phyloP scores from a whole-genome alignment of 2,797 vertebrate genomes.

The Phrynocephalus guinanensis region DNA sequence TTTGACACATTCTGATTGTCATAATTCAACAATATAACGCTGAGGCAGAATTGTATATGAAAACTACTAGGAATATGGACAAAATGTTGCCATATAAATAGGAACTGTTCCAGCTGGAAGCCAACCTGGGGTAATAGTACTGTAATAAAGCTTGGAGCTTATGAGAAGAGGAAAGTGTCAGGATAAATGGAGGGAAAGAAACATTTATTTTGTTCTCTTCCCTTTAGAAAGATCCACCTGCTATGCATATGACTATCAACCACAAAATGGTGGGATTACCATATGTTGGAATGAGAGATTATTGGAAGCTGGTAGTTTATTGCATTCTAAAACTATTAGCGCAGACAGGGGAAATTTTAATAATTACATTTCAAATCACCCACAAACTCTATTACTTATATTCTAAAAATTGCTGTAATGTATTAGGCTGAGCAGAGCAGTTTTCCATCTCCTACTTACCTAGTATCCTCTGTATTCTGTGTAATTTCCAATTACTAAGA shows the following conservation, averaged over 20 bases:
- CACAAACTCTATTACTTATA: too few species aligned
- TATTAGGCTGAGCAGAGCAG: not conserved
- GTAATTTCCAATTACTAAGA: not conserved
- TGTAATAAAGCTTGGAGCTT: not conserved
- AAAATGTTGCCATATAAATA: not conserved
- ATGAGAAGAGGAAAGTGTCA: not conserved
- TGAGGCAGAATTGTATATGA: not conserved
- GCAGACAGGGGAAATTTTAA: too few species aligned
- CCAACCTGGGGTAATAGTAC: not conserved
- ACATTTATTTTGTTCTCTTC: not conserved
- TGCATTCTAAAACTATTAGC: not conserved
- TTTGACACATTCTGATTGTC: not conserved
- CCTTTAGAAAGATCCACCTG: not conserved
- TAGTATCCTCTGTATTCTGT: not conserved
- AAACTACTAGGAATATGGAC: not conserved
- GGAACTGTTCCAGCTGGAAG: not conserved
- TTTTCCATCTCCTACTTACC: too few species aligned
- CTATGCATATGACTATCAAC: not conserved
- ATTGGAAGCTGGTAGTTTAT: not conserved
- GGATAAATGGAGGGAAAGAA: not conserved
- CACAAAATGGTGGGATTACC: not conserved
- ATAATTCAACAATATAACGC: not conserved
- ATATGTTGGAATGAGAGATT: not conserved
- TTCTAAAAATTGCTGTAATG: too few species aligned
- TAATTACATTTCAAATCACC: too few species aligned